Conservation (phyloP, 2,797 vertebrate genomes). For the Sparus aurata region DNA sequence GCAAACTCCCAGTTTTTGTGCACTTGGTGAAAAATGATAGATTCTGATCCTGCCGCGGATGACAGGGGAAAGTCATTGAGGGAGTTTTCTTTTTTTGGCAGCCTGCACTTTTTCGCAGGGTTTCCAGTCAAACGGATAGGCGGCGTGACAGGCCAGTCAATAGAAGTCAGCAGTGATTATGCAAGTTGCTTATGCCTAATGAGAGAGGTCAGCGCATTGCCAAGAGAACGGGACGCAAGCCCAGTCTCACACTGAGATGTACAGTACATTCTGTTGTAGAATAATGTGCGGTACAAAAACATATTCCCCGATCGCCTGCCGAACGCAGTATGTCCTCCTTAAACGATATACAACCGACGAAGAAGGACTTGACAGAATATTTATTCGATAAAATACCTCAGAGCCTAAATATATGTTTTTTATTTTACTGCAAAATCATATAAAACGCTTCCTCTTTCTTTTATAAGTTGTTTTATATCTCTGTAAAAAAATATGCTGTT, state of each 20-base stretch:
- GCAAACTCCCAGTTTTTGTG: slow-evolving; percentile 40
- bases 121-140: slow-evolving; percentile 70
- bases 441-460: neutral
- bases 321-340: slow-evolving; percentile 6
- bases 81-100: slow-evolving; percentile 65
- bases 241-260: slow-evolving; percentile 71
- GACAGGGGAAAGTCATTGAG: slow-evolving; percentile 65
- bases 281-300: slow-evolving; percentile 36
- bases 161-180: slow-evolving; percentile 86
- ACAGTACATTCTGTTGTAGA: slow-evolving; percentile 59
- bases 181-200: slow-evolving; percentile 83
- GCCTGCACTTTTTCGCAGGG: slow-evolving; percentile 65
- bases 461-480: neutral
- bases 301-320: slow-evolving; percentile 19
- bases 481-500: slow-evolving; percentile 1
- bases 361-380: neutral
- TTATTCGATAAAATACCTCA: slow-evolving; percentile 6
- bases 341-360: neutral
- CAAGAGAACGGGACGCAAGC: slow-evolving; percentile 76
- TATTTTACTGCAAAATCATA: neutral
- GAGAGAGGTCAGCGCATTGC: slow-evolving; percentile 79
- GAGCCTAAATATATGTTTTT: neutral
- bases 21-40: slow-evolving; percentile 52
- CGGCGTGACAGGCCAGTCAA: slow-evolving; percentile 80
- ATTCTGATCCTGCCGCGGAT: slow-evolving; percentile 47